phyloP scores from a whole-genome alignment of 2,113 vertebrate species.

The Spea multiplicata region DNA sequence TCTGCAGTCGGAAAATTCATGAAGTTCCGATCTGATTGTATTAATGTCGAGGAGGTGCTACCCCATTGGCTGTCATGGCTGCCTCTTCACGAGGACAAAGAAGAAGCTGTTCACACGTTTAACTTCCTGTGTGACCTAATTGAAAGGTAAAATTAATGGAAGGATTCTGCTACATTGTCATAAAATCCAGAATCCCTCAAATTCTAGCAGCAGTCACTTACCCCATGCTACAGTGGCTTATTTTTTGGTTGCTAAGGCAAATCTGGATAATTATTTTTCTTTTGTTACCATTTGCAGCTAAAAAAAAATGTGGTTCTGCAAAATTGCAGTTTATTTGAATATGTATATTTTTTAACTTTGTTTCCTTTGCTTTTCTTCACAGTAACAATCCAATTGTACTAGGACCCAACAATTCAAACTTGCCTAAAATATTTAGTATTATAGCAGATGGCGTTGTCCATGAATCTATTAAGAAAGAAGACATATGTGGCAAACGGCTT shows the following conservation, averaged over 20 bases:
- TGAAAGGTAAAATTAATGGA: conserved; percentile 75
- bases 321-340: no score
- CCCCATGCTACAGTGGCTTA: no score
- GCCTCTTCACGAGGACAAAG: conserved; percentile 95
- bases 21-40: conserved; percentile 90
- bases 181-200: neutral
- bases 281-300: no score
- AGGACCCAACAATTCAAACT: conserved; percentile 91
- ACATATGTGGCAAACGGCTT: conserved; percentile 89
- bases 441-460: conserved; percentile 91
- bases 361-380: conserved; percentile 18
- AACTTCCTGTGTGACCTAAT: conserved; percentile 95
- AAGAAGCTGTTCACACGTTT: conserved; percentile 95
- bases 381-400: conserved; percentile 96
- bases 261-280: no score
- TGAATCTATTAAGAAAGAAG: conserved; percentile 91
- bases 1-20: conserved; percentile 96
- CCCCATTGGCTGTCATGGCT: conserved; percentile 98
- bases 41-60: conserved; percentile 87
- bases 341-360: no score
- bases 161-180: neutral
- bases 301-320: no score
- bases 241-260: no score
- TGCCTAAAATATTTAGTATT: conserved; percentile 92
- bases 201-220: no score